These are phyloP conservation scores for Silurus aristotelis DNA, from an alignment of 2,797 vertebrate genomes.

Conservation along the genomic window DNA sequence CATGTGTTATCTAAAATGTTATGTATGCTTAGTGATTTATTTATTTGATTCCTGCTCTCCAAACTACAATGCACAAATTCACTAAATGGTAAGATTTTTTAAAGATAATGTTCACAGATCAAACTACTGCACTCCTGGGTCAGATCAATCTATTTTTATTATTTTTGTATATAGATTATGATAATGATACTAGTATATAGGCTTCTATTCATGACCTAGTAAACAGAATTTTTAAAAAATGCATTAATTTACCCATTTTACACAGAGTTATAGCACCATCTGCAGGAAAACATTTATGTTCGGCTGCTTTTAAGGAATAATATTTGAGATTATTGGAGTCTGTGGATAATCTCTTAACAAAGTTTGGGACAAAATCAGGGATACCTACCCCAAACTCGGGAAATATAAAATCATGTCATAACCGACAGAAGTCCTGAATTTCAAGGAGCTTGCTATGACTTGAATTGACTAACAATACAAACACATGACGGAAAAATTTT, in stretches of 20 bases:
- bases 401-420: neutral
- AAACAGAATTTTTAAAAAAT: neutral
- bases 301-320: neutral
- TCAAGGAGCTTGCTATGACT: neutral
- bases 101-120: neutral
- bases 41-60: neutral
- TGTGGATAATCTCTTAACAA: neutral
- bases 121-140: neutral
- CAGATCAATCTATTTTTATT: neutral
- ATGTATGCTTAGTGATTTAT: neutral
- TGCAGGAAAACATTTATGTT: neutral
- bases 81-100: neutral
- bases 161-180: neutral
- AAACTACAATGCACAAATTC: neutral
- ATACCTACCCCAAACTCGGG: neutral
- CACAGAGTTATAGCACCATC: constrained; percentile 8
- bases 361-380: neutral
- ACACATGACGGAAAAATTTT: neutral
- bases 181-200: neutral
- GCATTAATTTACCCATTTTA: neutral
- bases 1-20: neutral
- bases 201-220: neutral
- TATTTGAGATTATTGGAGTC: neutral
- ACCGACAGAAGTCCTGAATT: neutral
- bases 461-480: neutral